Base-by-base conservation (phyloP, 1,140 invertebrate genomes). In the Bombus polaris region DNA sequence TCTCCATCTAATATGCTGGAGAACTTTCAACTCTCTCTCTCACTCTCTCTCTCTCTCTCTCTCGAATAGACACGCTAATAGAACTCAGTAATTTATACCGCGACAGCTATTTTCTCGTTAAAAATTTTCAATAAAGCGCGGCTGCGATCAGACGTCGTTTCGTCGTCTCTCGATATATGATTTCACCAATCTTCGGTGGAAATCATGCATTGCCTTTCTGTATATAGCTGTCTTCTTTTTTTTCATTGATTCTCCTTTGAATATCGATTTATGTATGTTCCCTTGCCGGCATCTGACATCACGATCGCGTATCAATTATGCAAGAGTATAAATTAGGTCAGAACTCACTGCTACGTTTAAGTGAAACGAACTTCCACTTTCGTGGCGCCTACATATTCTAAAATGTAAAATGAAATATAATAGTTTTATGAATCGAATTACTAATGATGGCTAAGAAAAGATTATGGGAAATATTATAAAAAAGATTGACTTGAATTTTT, bases 31-130 rank as follows among this genome's bases (percentile, higher is more conserved):
- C 53, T 12, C 47, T 47, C 15, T 47, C 15, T 18, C 15, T 47
- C 44, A 5, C 15, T 53, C 47, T 6, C 18, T 18, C 18, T 15
- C 47, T 47, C 15, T 47, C 47, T 18, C 47, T 47, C 47, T 18
- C 13, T 71, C 22, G 59, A 80, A 57, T 84, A 59, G 39, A 79
- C 76, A 62, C 76, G 68, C 47, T 77, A 77, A 83, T 83, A 83
- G 28, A 76, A 25, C 42, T 18, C 37, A 12, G 65, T 77, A 83
- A 77, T 83, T 83, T 77, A 77, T 77, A 77, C 37, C 22, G 44
- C n/a, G 6, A 18, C 25, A 42, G 59, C 18, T 83, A 83, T 83
- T 83, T 77, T 70, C 62, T 70, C 73, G 74, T 57, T 39, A 68
- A 70, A 73, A 68, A 77, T 57, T 83, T 35, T 32, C 35, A 57